phyloP scores from a whole-genome alignment of 1,140 invertebrate genomes.

The Orchesella cincta region DNA sequence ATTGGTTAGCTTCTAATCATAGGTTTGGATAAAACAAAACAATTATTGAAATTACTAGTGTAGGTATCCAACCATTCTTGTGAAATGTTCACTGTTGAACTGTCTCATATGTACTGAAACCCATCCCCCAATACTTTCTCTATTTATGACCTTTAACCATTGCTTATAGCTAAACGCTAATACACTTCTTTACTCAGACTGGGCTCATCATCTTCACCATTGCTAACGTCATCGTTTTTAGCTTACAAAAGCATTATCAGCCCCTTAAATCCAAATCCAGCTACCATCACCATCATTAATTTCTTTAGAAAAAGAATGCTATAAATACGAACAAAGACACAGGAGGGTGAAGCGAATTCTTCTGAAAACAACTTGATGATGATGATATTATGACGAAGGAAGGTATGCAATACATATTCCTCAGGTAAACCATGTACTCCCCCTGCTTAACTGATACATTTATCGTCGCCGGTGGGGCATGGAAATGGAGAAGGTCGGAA shows the following conservation, averaged over 20 bases:
- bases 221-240: not conserved
- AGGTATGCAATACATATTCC: not conserved
- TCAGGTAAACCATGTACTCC: not conserved
- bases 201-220: not conserved
- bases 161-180: not conserved
- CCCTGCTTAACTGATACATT: not conserved
- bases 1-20: not conserved
- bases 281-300: not conserved
- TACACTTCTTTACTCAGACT: not conserved
- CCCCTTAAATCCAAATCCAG: not conserved
- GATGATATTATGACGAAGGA: not conserved
- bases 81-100: not conserved
- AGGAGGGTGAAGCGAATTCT: not conserved
- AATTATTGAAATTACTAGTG: not conserved
- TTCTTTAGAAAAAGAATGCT: not conserved
- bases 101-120: slow-evolving; percentile 1
- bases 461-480: slow-evolving; percentile 7
- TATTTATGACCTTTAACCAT: slow-evolving; percentile 9
- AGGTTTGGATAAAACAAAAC: not conserved
- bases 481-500: not conserved
- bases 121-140: slow-evolving; percentile 25
- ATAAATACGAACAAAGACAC: not conserved
- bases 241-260: not conserved
- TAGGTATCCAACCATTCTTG: not conserved
- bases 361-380: not conserved